phyloP scores from a whole-genome alignment of 2,113 vertebrate genomes.

The Amphiprion ocellaris region DNA sequence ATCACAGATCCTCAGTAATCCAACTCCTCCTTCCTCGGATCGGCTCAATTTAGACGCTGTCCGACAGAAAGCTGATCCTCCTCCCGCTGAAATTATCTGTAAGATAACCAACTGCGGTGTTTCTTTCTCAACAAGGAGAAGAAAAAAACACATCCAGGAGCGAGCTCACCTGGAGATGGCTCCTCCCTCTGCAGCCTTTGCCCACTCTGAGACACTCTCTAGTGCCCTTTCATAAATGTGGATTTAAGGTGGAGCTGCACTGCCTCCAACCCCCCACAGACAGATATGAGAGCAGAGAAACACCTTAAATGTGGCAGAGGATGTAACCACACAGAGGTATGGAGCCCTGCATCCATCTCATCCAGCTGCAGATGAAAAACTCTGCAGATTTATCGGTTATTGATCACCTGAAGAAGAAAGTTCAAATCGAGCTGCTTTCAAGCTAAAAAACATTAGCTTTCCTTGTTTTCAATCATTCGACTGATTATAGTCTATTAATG shows the following conservation, averaged over 20 bases:
- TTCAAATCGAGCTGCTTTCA: background rate
- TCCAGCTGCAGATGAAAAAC: no score
- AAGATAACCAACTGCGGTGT: conserved; percentile 38
- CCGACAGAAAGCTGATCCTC: conserved; percentile 54
- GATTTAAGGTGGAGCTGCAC: conserved; percentile 68
- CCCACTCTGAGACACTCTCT: conserved; percentile 63
- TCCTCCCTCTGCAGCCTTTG: conserved; percentile 78
- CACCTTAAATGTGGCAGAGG: conserved; percentile 30
- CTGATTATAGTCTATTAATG: no score
- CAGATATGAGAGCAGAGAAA: background rate
- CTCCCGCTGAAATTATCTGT: conserved; percentile 30
- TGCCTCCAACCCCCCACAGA: background rate
- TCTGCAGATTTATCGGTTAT: no score
- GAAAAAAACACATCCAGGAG: conserved; percentile 41
- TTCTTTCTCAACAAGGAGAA: conserved; percentile 36
- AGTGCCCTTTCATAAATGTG: conserved; percentile 47
- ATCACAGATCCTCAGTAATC: conserved; percentile 30
- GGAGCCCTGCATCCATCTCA: background rate
- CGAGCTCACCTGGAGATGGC: conserved; percentile 75
- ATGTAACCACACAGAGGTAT: background rate
- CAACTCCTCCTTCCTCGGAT: conserved; percentile 18
- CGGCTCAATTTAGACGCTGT: background rate
- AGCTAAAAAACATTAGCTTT: background rate
- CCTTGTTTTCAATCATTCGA: no score
- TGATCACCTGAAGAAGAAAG: background rate